These are phyloP conservation scores for Archegozetes longisetosus DNA, from an alignment of 1,140 invertebrate species.

Conservation along the genomic window DNA sequence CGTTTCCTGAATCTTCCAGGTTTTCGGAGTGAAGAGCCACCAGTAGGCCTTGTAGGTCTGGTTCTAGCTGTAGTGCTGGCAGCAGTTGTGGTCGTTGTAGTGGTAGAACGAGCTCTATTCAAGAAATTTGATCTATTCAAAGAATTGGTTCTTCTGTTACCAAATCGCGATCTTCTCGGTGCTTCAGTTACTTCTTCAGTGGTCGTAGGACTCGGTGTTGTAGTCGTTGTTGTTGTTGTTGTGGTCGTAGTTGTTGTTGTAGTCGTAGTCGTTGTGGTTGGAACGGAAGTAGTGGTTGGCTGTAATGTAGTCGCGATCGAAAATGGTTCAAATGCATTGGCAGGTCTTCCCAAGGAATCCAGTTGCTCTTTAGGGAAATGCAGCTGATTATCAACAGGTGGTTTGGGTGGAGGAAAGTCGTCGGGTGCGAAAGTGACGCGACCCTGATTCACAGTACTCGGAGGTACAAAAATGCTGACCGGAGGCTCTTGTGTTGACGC, in stretches of 20 bases:
- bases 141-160: neutral
- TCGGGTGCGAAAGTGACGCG: neutral
- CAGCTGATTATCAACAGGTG: neutral
- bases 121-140: neutral
- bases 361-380: too few relatives aligned
- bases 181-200: neutral
- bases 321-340: neutral
- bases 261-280: neutral
- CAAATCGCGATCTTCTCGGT: constrained; percentile 6
- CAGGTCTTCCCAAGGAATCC: neutral
- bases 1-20: constrained; percentile 1
- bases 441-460: neutral
- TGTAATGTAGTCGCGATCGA: neutral
- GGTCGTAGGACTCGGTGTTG: neutral
- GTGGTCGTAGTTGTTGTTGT: constrained; percentile 13
- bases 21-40: neutral
- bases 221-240: constrained; percentile 8
- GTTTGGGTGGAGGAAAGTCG: neutral
- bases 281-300: neutral
- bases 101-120: neutral
- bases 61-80: neutral
- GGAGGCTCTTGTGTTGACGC: neutral
- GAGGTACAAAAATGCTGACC: neutral
- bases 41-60: neutral
- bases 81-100: constrained; percentile 11